Evolutionary conservation across 35 echinoderm and acorn worm genomes (phyloP).

Genomic region (Chiridota heheva): DNA sequence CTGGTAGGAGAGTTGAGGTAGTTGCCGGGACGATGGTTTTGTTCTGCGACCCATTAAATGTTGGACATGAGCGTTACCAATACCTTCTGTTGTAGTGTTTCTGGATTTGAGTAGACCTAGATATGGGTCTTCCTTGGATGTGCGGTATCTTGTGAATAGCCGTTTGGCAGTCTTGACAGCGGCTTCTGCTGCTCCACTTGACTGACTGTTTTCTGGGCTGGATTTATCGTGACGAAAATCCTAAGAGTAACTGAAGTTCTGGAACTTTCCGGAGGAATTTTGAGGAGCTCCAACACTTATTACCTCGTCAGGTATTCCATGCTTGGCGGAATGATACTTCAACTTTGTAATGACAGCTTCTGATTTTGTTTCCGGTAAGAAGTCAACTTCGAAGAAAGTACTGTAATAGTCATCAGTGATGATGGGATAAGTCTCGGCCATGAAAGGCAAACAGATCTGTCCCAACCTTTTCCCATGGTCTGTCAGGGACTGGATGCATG

Average conservation of each 20-base stretch:
- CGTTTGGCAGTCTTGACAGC: slow-evolving; percentile 36
- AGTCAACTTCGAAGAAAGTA: slow-evolving; percentile 49
- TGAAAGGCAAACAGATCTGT: background rate
- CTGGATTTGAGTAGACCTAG: background rate
- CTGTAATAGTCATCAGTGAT: slow-evolving; percentile 37
- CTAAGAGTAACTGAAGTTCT: background rate
- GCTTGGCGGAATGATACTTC: slow-evolving; percentile 5
- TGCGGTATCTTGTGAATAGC: background rate
- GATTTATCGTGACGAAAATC: background rate
- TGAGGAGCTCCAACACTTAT: slow-evolving; percentile 16
- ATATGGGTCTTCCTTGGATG: slow-evolving; percentile 12
- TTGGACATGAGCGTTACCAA: background rate
- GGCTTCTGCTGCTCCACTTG: background rate
- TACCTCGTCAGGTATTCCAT: slow-evolving; percentile 10
- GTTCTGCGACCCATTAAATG: background rate
- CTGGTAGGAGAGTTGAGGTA: background rate
- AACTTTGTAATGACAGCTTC: slow-evolving; percentile 2
- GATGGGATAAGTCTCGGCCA: slow-evolving; percentile 19
- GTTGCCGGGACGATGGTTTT: background rate
- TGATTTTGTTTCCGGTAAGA: background rate
- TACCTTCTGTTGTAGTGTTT: background rate
- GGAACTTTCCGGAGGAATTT: slow-evolving; percentile 12
- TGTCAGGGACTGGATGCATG: background rate
- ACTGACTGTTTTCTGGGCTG: slow-evolving; percentile 29
- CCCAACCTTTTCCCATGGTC: slow-evolving; percentile 34